Percentiles rank a stretch among this genome's conserved stretches.
Conservation (phyloP, 2,113 vertebrate genomes). For the Clarias gariepinus region DNA sequence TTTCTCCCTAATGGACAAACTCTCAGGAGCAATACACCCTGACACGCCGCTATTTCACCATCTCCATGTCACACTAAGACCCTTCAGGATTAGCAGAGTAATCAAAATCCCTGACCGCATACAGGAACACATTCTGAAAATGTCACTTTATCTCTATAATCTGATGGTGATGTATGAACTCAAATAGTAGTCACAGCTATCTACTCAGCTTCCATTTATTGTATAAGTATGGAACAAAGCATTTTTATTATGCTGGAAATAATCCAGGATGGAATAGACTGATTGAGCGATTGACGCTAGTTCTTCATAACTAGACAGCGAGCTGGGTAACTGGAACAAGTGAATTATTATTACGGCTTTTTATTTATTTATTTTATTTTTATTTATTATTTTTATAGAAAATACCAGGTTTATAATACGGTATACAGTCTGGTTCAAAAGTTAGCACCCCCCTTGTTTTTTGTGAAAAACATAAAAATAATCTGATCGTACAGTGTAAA, state of each 20-base stretch:
- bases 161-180: background rate
- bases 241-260: background rate
- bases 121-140: background rate
- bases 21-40: background rate
- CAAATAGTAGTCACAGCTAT: background rate
- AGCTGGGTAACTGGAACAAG: no score
- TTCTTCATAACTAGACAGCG: no score
- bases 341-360: no score
- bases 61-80: background rate
- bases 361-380: no score
- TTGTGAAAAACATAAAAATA: no score
- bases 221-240: background rate
- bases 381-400: no score
- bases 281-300: background rate
- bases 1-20: background rate
- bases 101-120: background rate
- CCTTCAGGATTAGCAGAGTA: background rate
- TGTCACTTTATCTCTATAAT: slow-evolving; percentile 7
- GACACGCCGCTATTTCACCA: background rate
- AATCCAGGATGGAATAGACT: background rate
- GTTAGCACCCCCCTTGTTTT: no score
- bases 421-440: no score
- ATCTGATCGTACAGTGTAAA: no score
- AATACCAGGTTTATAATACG: no score
- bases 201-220: background rate